Evolutionary conservation across 2,113 vertebrate species (phyloP).

Genomic region (Natator depressus): DNA sequence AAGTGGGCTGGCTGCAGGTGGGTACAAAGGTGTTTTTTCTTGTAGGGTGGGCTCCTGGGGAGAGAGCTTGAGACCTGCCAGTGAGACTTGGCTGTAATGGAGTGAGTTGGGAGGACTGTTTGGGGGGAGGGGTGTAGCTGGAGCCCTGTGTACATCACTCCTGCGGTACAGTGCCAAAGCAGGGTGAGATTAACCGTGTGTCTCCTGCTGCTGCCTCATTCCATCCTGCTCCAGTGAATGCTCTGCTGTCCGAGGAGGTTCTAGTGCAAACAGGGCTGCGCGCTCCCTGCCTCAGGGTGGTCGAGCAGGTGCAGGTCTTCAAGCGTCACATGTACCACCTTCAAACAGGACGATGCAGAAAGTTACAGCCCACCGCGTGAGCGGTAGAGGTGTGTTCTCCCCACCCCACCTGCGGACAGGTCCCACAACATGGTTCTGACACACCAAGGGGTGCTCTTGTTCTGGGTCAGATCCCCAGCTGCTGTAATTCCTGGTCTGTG

Average conservation of each 20-base stretch:
- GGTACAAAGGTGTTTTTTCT: background rate
- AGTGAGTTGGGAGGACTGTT: background rate
- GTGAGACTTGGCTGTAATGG: background rate
- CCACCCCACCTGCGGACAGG: background rate
- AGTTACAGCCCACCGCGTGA: background rate
- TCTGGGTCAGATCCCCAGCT: background rate
- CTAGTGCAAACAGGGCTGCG: background rate
- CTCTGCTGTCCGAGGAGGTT: background rate
- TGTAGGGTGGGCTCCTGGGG: background rate
- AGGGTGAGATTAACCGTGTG: background rate
- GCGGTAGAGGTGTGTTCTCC: no score
- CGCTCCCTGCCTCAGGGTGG: background rate
- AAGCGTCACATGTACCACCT: slow-evolving; percentile 13
- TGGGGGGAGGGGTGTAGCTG: background rate
- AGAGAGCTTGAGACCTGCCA: background rate
- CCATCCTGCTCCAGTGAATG: background rate
- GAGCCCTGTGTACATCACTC: background rate
- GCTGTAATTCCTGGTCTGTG: no score
- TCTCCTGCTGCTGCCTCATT: no score
- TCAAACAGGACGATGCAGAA: background rate
- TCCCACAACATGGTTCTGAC: no score
- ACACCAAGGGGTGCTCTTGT: background rate
- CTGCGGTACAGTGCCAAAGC: no score
- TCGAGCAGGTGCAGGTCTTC: background rate
- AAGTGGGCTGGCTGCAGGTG: background rate